Conservation (phyloP, 2,113 vertebrate species). For the Anhinga anhinga region DNA sequence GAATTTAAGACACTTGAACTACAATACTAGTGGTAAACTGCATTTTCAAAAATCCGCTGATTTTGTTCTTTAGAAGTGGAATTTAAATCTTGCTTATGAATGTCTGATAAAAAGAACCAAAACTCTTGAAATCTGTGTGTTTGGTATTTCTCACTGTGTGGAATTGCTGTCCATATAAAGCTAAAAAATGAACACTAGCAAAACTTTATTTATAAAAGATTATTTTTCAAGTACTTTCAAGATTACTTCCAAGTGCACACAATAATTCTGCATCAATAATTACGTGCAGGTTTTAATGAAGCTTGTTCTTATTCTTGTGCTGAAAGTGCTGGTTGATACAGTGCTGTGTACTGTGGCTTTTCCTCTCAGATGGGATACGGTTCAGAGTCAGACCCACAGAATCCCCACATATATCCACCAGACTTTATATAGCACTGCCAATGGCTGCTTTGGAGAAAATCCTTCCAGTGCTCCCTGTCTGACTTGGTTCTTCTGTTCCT, state of each 20-base stretch:
- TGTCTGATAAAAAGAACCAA: not conserved
- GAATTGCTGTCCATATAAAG: not conserved
- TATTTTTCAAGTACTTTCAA: not conserved
- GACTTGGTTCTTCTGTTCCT: not conserved
- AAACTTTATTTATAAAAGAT: not conserved
- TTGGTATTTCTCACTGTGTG: not conserved
- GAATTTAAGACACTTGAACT: not conserved
- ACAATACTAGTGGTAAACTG: not conserved
- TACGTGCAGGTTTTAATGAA: not conserved
- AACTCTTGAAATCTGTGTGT: not conserved
- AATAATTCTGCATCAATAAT: not conserved
- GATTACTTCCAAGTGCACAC: not conserved
- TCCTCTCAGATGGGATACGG: accelerated
- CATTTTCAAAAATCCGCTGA: not conserved
- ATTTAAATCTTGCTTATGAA: not conserved
- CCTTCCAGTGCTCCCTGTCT: not conserved
- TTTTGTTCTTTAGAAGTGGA: not conserved
- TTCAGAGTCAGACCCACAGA: not conserved
- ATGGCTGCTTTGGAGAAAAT: not conserved
- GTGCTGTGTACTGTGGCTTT: not conserved
- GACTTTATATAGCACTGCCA: not conserved
- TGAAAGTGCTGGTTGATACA: not conserved
- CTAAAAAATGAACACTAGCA: not conserved
- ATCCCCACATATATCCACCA: not conserved
- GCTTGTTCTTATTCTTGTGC: not conserved